Conservation (phyloP, 2,888 invertebrate species). For the Metacarcinus magister region DNA sequence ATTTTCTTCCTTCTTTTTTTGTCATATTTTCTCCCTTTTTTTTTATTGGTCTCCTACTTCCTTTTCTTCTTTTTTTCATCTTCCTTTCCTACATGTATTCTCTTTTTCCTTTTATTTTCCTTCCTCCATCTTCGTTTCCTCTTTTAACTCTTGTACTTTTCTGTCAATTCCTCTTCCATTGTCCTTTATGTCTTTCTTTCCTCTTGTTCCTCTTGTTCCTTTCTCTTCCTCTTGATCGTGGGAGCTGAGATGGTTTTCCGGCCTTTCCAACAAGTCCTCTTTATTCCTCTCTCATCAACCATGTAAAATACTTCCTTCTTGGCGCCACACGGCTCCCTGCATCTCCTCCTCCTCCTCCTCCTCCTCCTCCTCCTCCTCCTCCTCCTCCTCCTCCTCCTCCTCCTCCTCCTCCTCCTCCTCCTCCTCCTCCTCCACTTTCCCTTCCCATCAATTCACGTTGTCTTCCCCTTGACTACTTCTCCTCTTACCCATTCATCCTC, state of each 20-base stretch:
- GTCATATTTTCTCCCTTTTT: too few species aligned
- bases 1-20: too few species aligned
- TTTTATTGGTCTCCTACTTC: too few species aligned
- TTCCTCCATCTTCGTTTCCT: background rate
- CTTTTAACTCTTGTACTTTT: too few species aligned
- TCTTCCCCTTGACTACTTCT: too few species aligned
- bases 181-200: background rate
- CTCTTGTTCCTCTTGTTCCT: background rate
- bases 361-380: slow-evolving; percentile 81
- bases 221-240: background rate
- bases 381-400: slow-evolving; percentile 82
- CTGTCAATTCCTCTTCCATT: background rate
- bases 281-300: slow-evolving; percentile 42
- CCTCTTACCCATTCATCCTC: background rate
- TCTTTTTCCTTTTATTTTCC: background rate
- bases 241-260: background rate
- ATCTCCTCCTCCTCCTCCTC: background rate
- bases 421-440: background rate
- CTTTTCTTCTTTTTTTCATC: background rate
- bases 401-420: slow-evolving; percentile 70
- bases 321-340: slow-evolving; percentile 81
- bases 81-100: background rate
- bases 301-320: background rate
- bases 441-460: background rate
- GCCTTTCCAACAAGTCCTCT: background rate